These are phyloP conservation scores for Rhaphigaster nebulosa DNA, from an alignment of 2,888 invertebrate species.

Conservation along the genomic window DNA sequence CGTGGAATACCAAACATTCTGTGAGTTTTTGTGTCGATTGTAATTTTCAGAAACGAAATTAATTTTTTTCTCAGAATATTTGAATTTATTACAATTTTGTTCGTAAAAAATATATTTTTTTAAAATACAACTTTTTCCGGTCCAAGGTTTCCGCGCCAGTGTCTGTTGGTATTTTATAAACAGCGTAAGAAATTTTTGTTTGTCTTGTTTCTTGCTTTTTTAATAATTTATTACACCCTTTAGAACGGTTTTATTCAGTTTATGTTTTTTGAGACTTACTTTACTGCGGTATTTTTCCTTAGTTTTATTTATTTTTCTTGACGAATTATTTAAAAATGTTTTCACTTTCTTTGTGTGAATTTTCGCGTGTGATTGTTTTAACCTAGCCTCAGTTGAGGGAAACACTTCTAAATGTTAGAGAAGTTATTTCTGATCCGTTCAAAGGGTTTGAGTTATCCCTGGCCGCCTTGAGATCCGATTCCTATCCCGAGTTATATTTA, in stretches of 20 bases:
- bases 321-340: not conserved
- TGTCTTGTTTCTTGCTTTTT: not conserved
- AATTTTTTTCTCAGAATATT: not conserved
- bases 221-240: not conserved
- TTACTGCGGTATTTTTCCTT: not conserved
- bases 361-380: not conserved
- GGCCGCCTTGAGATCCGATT: not conserved
- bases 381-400: not conserved
- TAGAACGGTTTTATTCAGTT: not conserved
- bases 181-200: not conserved
- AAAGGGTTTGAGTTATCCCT: slow-evolving; percentile 28
- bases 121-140: no score
- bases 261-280: not conserved
- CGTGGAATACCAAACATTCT: slow-evolving; percentile 32
- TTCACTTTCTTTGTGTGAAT: not conserved
- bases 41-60: not conserved
- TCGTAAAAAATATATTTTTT: not conserved
- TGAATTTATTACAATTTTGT: not conserved
- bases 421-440: slow-evolving; percentile 26
- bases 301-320: not conserved
- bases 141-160: not conserved
- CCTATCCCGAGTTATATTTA: not conserved
- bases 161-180: not conserved
- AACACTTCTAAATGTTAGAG: slow-evolving; percentile 26
- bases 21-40: not conserved